Evolutionary conservation across 2,797 vertebrate genomes (phyloP), one percentile per base, ranked within the genome.

Genomic region (Sebastes oblongus): DNA sequence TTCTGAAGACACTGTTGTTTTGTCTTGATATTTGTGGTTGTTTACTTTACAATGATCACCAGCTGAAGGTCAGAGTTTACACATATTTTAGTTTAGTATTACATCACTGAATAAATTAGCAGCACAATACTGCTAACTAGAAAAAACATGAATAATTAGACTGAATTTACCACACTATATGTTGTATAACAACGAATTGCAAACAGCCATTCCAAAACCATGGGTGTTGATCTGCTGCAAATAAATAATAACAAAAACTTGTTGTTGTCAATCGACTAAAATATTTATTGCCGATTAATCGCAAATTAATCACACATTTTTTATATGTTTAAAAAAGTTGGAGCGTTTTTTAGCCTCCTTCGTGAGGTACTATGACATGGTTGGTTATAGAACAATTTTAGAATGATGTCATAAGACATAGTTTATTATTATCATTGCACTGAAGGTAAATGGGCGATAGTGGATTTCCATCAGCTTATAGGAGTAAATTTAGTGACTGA

Each of bases 381-480:
- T 39, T 39, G 36, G 36, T 36, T 36, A 12, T 39, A 39, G 34
- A 39, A 39, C 36, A 39, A 39, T 39, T 66, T 66, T 24, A 65
- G 25, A 71, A 54, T 3, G 5, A 46, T 25, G 20, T 8, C 13
- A 56, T 34, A 20, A 65, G 55, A 18, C 2, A 34, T 16, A 58
- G 20, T 25, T 42, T 20, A 18, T 20, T 25, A 24, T 42, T n/a
- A 11, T 12, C n/a, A 9, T 30, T 36, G 16, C 34, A 30, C 9
- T 12, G 30, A 20, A 68, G 55, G 9, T 42, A 59, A 82, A 80
- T 12, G 59, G 67, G 14, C 10, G 3, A 22, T 10, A 7, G 72
- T 25, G 24, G 62, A 69, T 80, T 85, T 76, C 58, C 24, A 62
- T 77, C 81, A 80, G 79, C 56, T 85, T 80, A 83, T 2, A 59